Percentiles rank a stretch among this genome's conserved stretches.
These are phyloP conservation scores for Julus scandinavius DNA, from an alignment of 2,888 invertebrate species.

Conservation along the genomic window DNA sequence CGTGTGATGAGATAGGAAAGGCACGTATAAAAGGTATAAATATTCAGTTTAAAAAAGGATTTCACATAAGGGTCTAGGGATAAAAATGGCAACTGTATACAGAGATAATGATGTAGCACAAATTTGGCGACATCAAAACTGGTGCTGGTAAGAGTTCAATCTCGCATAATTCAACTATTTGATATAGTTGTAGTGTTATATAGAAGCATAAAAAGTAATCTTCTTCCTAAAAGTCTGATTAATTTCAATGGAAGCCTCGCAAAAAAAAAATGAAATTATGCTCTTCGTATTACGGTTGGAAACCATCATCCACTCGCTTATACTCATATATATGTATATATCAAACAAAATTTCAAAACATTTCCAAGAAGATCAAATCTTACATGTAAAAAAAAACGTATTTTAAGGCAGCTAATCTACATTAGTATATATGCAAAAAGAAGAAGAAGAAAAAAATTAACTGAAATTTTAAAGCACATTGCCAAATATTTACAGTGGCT, in stretches of 20 bases:
- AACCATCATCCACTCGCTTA: background rate
- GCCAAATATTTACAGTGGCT: conserved; percentile 11
- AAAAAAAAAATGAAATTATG: conserved; percentile 10
- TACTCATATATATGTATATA: background rate
- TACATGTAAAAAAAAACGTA: background rate
- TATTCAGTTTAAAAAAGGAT: conserved; percentile 42
- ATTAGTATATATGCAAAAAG: background rate
- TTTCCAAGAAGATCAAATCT: background rate
- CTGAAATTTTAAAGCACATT: background rate
- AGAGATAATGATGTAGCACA: conserved; percentile 35
- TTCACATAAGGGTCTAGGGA: background rate
- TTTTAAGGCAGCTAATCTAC: background rate
- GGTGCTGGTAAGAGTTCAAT: background rate
- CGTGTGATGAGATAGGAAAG: conserved; percentile 2
- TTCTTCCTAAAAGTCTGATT: conserved; percentile 26
- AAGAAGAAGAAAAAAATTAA: background rate
- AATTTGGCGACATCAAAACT: conserved; percentile 16
- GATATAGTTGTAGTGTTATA: background rate
- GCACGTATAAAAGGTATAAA: conserved; percentile 23
- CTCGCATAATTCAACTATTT: conserved; percentile 20
- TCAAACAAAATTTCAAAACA: conserved; percentile 9
- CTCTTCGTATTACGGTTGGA: background rate
- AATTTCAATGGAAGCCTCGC: conserved; percentile 10
- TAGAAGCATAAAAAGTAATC: conserved; percentile 1
- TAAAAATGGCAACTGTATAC: background rate